Percentiles rank a stretch among this genome's conserved stretches.
Evolutionary conservation across 2,888 invertebrate genomes (phyloP).

Genomic region (Synanthedon tipuliformis): DNA sequence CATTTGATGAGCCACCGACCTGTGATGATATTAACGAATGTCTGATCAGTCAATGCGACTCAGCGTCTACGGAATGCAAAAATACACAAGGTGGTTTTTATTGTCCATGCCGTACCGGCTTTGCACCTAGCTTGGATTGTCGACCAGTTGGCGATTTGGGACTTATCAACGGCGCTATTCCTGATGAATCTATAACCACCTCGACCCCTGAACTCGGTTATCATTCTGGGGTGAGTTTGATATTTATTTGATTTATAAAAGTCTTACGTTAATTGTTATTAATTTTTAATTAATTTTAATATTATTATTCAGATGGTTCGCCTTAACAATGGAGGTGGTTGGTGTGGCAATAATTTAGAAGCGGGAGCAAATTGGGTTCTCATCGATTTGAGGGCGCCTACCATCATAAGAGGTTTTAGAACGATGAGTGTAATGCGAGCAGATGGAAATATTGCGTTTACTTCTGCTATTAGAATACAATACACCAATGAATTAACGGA

Average conservation of each 20-base stretch:
- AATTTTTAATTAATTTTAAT: not conserved
- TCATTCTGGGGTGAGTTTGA: conserved; percentile 76
- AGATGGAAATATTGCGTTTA: conserved; percentile 87
- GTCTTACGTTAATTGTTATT: not conserved
- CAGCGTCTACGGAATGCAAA: conserved; percentile 89
- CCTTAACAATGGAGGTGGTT: conserved; percentile 84
- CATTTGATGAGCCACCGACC: conserved; percentile 84
- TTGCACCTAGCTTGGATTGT: conserved; percentile 87
- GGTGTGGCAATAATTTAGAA: conserved; percentile 90
- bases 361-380: conserved; percentile 91
- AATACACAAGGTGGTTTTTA: conserved; percentile 90
- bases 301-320: conserved; percentile 76
- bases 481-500: conserved; percentile 92
- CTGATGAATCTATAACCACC: conserved; percentile 89
- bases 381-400: conserved; percentile 88
- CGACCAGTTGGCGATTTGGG: conserved; percentile 92
- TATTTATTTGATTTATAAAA: not conserved
- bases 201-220: conserved; percentile 87
- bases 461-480: conserved; percentile 88
- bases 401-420: conserved; percentile 89
- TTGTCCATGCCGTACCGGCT: conserved; percentile 88
- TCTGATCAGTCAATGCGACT: conserved; percentile 87
- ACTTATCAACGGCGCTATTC: conserved; percentile 87
- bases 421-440: conserved; percentile 88
- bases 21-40: conserved; percentile 96